phyloP scores from a whole-genome alignment of 2,113 vertebrate species.

The Malurus alboscapulatus region DNA sequence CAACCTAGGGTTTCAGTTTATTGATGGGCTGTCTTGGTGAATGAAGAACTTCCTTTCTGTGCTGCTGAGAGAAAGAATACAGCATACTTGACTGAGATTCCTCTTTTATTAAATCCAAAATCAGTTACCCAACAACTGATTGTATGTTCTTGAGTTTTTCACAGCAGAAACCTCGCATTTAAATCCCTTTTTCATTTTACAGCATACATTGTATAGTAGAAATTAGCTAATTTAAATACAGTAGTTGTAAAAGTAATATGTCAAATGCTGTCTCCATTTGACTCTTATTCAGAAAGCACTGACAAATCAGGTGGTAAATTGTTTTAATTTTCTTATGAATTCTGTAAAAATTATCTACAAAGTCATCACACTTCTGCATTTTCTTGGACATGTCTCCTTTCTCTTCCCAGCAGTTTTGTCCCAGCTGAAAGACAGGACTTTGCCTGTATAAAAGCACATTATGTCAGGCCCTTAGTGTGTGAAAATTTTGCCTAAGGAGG shows the following conservation, averaged over 20 bases:
- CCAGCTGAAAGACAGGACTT: background rate
- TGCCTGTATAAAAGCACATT: background rate
- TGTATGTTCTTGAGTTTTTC: background rate
- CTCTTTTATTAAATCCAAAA: background rate
- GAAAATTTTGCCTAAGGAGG: background rate
- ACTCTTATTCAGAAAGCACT: background rate
- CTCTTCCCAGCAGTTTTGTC: background rate
- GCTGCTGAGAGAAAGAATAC: background rate
- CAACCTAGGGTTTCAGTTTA: background rate
- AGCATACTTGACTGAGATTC: background rate
- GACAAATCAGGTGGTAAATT: background rate
- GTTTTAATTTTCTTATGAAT: background rate
- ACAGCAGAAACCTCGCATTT: background rate
- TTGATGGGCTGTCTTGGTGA: slow-evolving; percentile 3
- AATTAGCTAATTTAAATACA: background rate
- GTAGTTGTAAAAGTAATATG: background rate
- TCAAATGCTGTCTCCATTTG: background rate
- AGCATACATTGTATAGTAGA: background rate
- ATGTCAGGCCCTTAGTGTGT: background rate
- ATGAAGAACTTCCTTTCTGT: background rate
- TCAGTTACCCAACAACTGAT: background rate
- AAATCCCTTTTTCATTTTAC: background rate
- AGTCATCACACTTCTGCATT: background rate
- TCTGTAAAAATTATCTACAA: background rate
- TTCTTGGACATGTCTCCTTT: background rate